phyloP scores from a whole-genome alignment of 2,797 vertebrate species.

The Tapirus indicus region DNA sequence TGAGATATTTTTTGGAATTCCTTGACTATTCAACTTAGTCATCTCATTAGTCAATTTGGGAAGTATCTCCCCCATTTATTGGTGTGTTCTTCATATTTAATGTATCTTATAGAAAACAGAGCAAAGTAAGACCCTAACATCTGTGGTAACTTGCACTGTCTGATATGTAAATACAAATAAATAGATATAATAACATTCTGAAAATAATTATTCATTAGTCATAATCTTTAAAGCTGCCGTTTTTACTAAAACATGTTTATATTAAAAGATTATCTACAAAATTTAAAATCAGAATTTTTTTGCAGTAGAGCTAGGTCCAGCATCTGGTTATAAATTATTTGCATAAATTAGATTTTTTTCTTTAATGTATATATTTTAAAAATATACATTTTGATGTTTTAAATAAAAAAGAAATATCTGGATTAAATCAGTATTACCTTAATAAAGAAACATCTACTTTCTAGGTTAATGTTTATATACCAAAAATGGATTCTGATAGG shows the following conservation, averaged over 20 bases:
- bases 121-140: neutral
- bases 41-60: neutral
- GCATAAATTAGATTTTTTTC: neutral
- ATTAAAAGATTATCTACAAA: neutral
- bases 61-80: neutral
- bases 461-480: neutral
- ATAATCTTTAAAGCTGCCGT: slow-evolving; percentile 38
- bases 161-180: neutral
- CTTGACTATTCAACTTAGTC: neutral
- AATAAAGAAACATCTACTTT: slow-evolving; percentile 37
- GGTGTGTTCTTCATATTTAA: neutral
- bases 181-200: slow-evolving; percentile 33
- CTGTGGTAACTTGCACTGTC: neutral
- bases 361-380: neutral
- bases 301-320: neutral
- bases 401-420: slow-evolving; percentile 11
- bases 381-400: neutral
- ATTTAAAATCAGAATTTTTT: slow-evolving; percentile 47
- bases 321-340: slow-evolving; percentile 36
- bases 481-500: neutral
- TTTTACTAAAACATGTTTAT: neutral
- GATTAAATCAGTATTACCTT: neutral
- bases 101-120: neutral
- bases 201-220: slow-evolving; percentile 17
- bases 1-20: neutral